Percentiles rank a stretch among this genome's conserved stretches.
These are phyloP conservation scores for Lanius collurio DNA, from an alignment of 2,113 vertebrate genomes.

Conservation along the genomic window DNA sequence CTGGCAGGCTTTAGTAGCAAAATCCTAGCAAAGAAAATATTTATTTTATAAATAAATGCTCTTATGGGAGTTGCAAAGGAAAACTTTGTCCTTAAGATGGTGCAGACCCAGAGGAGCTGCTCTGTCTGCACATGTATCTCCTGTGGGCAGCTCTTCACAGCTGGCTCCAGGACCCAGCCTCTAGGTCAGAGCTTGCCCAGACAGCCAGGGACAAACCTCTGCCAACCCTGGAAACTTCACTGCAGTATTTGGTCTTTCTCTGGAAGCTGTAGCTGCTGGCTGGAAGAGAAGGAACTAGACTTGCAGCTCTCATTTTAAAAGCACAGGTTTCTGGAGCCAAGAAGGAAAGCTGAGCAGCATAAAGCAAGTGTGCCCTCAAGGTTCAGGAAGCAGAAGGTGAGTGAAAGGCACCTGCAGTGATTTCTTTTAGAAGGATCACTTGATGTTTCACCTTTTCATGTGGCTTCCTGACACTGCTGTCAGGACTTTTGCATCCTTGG, in stretches of 20 bases:
- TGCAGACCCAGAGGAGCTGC: neutral
- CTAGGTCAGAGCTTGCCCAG: neutral
- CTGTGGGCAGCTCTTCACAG: neutral
- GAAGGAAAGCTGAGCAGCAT: neutral
- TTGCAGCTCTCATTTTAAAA: neutral
- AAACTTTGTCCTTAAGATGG: neutral
- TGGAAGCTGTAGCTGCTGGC: neutral
- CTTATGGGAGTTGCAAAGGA: neutral
- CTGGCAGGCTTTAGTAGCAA: neutral
- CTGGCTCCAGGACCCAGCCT: neutral
- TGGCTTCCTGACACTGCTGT: neutral
- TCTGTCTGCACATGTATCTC: neutral
- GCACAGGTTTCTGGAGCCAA: neutral
- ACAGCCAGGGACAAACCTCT: neutral
- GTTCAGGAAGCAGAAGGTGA: constrained; percentile 37
- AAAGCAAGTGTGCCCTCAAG: constrained; percentile 31
- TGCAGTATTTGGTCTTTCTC: neutral
- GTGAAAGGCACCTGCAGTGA: constrained; percentile 10
- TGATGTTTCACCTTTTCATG: constrained; percentile 1
- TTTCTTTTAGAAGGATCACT: constrained; percentile 25
- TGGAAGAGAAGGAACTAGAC: neutral
- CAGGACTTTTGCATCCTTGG: neutral
- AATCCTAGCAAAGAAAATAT: neutral
- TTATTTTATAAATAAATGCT: neutral
- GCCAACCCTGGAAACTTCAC: neutral